phyloP scores from a whole-genome alignment of 2,888 invertebrate genomes.

The Schizaphis graminum region DNA sequence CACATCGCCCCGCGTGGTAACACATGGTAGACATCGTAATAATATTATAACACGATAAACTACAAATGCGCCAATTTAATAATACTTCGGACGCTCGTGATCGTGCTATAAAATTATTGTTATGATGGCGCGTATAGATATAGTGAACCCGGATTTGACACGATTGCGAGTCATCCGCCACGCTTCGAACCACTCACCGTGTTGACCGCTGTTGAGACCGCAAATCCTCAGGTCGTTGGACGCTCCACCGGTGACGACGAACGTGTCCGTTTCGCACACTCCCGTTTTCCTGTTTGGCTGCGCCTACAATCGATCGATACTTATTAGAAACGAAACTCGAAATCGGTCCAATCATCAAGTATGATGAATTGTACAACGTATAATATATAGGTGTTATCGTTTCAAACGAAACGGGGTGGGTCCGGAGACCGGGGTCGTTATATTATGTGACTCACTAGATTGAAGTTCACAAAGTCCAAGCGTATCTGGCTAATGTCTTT shows the following conservation, averaged over 20 bases:
- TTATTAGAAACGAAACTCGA: not conserved
- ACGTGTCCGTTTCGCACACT: conserved; percentile 82
- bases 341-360: not conserved
- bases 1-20: not conserved
- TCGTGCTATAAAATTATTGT: not conserved
- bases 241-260: conserved; percentile 75
- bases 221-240: conserved; percentile 78
- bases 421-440: not conserved
- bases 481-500: conserved; percentile 86
- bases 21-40: not conserved
- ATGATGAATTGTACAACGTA: not conserved
- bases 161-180: not conserved
- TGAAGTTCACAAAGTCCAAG: conserved; percentile 87
- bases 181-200: conserved; percentile 75
- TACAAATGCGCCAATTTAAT: not conserved
- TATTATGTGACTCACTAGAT: conserved; percentile 76
- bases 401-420: not conserved
- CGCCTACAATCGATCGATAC: conserved; percentile 74
- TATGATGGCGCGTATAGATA: not conserved
- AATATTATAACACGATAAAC: not conserved
- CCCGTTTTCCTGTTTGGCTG: conserved; percentile 86
- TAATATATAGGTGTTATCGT: not conserved
- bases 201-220: conserved; percentile 88
- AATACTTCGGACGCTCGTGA: not conserved
- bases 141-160: conserved; percentile 8